phyloP scores from a whole-genome alignment of 2,113 vertebrate species.

The Trogon melanurus region DNA sequence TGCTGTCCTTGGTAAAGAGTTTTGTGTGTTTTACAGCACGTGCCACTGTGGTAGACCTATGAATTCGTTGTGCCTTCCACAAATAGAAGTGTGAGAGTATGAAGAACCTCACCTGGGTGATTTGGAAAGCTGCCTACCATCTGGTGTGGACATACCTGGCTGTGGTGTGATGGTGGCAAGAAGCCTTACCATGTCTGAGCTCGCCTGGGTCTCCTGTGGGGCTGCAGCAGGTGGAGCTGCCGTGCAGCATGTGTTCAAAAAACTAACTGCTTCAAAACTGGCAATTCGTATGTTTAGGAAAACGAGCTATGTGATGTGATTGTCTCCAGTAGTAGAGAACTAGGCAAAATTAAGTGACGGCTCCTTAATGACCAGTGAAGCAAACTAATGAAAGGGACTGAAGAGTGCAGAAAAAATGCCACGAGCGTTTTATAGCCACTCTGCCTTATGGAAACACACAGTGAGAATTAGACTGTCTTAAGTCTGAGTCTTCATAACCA shows the following conservation, averaged over 20 bases:
- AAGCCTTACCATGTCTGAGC: not conserved
- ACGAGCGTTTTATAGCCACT: not conserved
- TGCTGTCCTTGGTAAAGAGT: not conserved
- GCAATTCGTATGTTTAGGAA: not conserved
- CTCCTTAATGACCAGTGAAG: conserved; percentile 11
- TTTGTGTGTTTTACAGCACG: not conserved
- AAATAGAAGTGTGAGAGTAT: not conserved
- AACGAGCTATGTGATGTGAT: not conserved
- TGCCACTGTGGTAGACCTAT: not conserved
- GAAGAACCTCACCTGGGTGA: conserved; percentile 1
- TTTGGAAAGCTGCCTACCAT: conserved; percentile 32
- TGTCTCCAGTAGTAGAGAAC: not conserved
- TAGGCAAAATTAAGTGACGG: not conserved
- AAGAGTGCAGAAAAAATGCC: not conserved
- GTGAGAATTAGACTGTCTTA: not conserved
- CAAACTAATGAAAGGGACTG: not conserved
- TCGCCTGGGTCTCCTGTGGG: not conserved
- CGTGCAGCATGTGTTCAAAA: not conserved
- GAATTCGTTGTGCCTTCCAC: not conserved
- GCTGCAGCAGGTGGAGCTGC: conserved; percentile 9
- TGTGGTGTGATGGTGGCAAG: not conserved
- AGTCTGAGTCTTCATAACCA: not conserved
- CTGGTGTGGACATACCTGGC: not conserved
- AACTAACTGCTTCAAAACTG: not conserved
- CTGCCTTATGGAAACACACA: not conserved